These are phyloP conservation scores for Epinephelus coioides DNA, from an alignment of 2,797 vertebrate genomes.

Conservation along the genomic window DNA sequence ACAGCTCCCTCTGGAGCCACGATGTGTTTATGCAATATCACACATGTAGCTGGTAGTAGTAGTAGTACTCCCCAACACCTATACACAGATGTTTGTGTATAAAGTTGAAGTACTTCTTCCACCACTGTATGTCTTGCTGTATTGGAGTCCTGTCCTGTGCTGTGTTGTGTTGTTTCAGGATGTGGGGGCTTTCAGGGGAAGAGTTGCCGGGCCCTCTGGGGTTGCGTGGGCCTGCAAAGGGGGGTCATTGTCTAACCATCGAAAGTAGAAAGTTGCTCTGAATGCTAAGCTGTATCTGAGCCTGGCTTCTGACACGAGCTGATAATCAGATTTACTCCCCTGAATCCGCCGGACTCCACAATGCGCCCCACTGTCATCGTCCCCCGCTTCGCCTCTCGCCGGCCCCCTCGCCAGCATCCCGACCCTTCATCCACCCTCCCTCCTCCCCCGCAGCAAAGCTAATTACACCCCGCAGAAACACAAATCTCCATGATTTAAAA, in stretches of 20 bases:
- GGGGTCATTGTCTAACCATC: conserved; percentile 93
- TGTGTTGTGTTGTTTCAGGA: conserved; percentile 46
- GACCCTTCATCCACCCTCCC: conserved; percentile 62
- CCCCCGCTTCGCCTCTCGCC: conserved; percentile 55
- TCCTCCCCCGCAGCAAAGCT: conserved; percentile 92
- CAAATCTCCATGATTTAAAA: conserved; percentile 99
- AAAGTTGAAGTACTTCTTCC: neutral
- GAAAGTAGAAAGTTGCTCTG: conserved; percentile 93
- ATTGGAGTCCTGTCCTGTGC: conserved; percentile 17
- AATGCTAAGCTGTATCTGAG: conserved; percentile 98
- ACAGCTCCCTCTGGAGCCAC: neutral
- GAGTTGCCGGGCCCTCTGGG: conserved; percentile 44
- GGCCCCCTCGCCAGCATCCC: conserved; percentile 59
- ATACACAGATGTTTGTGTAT: neutral
- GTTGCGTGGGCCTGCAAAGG: conserved; percentile 87
- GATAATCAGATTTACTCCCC: conserved; percentile 99
- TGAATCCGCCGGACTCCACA: conserved; percentile 95
- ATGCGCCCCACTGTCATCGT: conserved; percentile 94
- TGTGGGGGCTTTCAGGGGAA: conserved; percentile 31
- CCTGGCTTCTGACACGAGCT: conserved; percentile 99
- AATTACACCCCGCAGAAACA: conserved; percentile 99
- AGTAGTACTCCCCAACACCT: neutral
- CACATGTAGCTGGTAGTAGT: too few relatives aligned
- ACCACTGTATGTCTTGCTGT: neutral
- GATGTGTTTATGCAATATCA: neutral